phyloP scores from a whole-genome alignment of 2,888 invertebrate species.

The Caenorhabditis sp. region DNA sequence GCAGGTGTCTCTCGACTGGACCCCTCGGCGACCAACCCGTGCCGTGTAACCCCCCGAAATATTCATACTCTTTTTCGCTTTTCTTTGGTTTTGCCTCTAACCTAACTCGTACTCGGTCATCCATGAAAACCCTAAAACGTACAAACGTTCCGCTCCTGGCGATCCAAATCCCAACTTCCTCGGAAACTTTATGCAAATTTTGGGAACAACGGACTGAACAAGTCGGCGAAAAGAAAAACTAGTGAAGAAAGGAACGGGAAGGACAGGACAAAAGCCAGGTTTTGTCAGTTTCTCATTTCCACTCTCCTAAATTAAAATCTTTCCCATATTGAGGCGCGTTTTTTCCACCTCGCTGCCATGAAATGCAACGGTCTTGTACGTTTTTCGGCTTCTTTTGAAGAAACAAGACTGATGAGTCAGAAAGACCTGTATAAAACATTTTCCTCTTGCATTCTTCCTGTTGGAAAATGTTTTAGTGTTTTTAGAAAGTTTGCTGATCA shows the following conservation, averaged over 20 bases:
- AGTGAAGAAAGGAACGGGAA: background rate
- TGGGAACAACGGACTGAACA: background rate
- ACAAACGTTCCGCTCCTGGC: background rate
- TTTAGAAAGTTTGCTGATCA: background rate
- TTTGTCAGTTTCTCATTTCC: slow-evolving; percentile 44
- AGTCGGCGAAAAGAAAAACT: background rate
- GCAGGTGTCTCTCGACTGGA: slow-evolving; percentile 37
- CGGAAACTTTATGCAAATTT: slow-evolving; percentile 15
- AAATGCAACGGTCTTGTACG: slow-evolving; percentile 23
- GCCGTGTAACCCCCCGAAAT: slow-evolving; percentile 21
- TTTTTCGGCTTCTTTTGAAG: slow-evolving; percentile 13
- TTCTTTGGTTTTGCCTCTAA: background rate
- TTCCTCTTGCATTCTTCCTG: slow-evolving; percentile 9
- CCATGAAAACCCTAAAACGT: slow-evolving; percentile 11
- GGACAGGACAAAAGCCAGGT: background rate
- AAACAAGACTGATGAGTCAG: slow-evolving; percentile 29
- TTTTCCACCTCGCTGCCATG: slow-evolving; percentile 12
- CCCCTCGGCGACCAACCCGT: slow-evolving; percentile 11
- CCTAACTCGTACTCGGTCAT: slow-evolving; percentile 18
- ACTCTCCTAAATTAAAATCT: slow-evolving; percentile 42
- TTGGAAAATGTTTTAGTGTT: background rate
- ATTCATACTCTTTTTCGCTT: slow-evolving; percentile 26
- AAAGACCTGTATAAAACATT: slow-evolving; percentile 26
- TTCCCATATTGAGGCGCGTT: slow-evolving; percentile 1
- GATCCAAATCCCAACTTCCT: background rate